phyloP scores from a whole-genome alignment of 2,113 vertebrate species.

The Chloropsis hardwickii region DNA sequence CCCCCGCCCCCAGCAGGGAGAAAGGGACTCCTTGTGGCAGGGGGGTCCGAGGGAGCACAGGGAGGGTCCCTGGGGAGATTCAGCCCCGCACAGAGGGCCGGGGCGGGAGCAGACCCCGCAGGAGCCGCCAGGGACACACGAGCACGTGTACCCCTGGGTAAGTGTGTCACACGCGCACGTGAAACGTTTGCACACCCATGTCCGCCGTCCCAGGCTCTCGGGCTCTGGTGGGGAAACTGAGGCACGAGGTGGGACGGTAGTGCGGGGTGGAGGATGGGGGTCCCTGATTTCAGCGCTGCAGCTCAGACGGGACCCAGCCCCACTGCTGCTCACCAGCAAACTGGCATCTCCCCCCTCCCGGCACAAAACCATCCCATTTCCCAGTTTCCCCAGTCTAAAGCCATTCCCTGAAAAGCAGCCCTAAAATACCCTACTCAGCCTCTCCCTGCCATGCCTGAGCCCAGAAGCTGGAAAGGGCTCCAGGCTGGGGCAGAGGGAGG shows the following conservation, averaged over 20 bases:
- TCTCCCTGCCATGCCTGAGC: neutral
- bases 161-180: neutral
- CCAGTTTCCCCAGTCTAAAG: neutral
- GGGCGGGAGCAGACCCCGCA: neutral
- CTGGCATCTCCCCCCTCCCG: accelerated
- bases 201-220: accelerated
- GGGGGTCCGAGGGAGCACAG: neutral
- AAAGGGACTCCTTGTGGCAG: conserved; percentile 15
- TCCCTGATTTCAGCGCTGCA: neutral
- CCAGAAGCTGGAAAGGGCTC: neutral
- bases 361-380: accelerated
- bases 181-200: neutral
- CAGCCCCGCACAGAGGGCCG: accelerated
- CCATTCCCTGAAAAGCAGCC: neutral
- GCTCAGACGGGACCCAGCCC: neutral
- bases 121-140: neutral
- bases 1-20: neutral
- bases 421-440: neutral
- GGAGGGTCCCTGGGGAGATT: too few relatives aligned
- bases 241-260: neutral
- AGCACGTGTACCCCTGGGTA: accelerated
- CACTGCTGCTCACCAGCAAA: neutral
- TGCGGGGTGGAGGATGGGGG: accelerated
- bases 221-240: neutral
- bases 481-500: neutral